Evolutionary conservation across 2,113 vertebrate genomes (phyloP), one percentile per base, ranked within the genome.

Genomic region (Salvelinus fontinalis): DNA sequence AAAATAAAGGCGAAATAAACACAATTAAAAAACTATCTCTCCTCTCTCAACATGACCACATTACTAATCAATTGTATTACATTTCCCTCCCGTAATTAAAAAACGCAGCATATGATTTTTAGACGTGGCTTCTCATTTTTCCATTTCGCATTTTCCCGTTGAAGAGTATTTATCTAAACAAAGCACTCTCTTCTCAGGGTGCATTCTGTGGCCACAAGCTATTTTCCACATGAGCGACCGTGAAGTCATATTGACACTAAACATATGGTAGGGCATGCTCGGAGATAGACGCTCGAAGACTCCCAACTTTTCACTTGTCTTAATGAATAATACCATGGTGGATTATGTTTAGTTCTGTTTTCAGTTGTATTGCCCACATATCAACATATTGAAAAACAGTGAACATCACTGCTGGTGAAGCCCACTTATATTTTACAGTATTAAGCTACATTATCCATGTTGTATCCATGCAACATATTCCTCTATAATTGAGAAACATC

Each of bases 171-270:
- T 91, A 92, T 93, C 88, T 86, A 90, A 92, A 91, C 84, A 87
- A 81, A 81, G 83, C 87, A 72, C 84, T 88, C 81, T 87, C 4
- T 85, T 51, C 66, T 78, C 74, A 87, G 86, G 84, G 86, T 84
- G 86, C 88, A 86, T 92, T 89, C 81, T 80, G 84, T 83, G 86
- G 91, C 91, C 91, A 81, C 76, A 51, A 90, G 93, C 91, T 92
- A 93, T 94, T 93, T 94, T 94, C 93, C 92, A 93, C 91, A 92
- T 86, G 84, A 89, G 90, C 89, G 87, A 93, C 90, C 90, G 86
- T 93, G 92, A 94, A 94, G 92, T 93, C 90, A 86, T 94, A 93
- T 93, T 94, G 93, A 93, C 92, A 93, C 92, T 91, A 91, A 92
- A 93, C 93, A 94, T 94, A 94, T 94, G 93, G 93, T 86, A 83